Conservation (phyloP, 2,888 invertebrate species). For the Agonum fuliginosum region DNA sequence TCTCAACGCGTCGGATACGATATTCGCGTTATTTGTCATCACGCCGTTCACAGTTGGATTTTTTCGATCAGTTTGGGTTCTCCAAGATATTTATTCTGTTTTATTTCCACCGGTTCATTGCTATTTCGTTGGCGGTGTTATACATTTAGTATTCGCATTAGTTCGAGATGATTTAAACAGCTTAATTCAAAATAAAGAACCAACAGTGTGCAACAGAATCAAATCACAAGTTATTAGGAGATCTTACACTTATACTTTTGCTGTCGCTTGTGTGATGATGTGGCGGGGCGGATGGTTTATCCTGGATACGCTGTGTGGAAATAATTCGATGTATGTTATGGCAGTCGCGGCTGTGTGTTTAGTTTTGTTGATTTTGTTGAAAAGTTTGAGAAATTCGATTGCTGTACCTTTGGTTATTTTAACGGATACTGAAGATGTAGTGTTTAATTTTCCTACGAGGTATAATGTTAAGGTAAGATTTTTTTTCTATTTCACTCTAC, state of each 20-base stretch:
- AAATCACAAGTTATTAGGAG: conserved; percentile 65
- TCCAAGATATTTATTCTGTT: conserved; percentile 70
- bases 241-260: conserved; percentile 74
- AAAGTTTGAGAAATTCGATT: conserved; percentile 75
- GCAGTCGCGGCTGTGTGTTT: conserved; percentile 63
- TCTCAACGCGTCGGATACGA: conserved; percentile 70
- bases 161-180: conserved; percentile 71
- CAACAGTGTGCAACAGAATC: conserved; percentile 10
- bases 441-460: conserved; percentile 78
- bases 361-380: conserved; percentile 68
- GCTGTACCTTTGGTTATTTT: conserved; percentile 77
- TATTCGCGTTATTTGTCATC: conserved; percentile 72
- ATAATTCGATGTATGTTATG: conserved; percentile 14
- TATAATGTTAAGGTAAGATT: conserved; percentile 73
- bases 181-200: background rate
- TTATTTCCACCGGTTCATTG: conserved; percentile 74
- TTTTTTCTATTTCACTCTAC: too few relatives aligned
- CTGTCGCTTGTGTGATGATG: conserved; percentile 73
- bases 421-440: conserved; percentile 76
- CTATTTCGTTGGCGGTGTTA: conserved; percentile 75
- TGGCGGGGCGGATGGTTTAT: conserved; percentile 76
- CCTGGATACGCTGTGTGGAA: conserved; percentile 62
- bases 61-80: conserved; percentile 76
- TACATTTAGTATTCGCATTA: conserved; percentile 73
- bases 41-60: conserved; percentile 74